Percentiles rank a stretch among this genome's conserved stretches.
phyloP scores from a whole-genome alignment of 1,140 invertebrate species.

The Drosophila melanogaster region DNA sequence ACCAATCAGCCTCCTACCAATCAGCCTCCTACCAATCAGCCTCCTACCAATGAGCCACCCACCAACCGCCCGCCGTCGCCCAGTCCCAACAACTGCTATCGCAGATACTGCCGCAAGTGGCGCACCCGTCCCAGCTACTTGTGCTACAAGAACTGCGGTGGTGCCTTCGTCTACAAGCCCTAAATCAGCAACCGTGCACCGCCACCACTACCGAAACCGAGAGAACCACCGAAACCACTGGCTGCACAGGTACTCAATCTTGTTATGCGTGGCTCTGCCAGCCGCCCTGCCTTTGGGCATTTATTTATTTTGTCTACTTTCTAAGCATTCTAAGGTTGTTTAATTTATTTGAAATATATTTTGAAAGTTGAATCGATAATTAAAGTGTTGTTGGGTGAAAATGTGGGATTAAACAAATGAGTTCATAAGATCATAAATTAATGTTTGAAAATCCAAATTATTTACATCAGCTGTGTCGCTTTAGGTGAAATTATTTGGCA shows the following conservation, averaged over 20 bases:
- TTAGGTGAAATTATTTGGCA: not conserved
- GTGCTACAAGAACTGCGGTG: slow-evolving; percentile 67
- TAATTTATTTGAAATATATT: slow-evolving; percentile 47
- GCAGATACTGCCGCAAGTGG: slow-evolving; percentile 71
- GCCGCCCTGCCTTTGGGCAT: slow-evolving; percentile 45
- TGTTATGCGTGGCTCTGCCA: slow-evolving; percentile 30
- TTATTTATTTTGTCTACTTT: slow-evolving; percentile 66
- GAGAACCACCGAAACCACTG: not conserved
- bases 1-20: slow-evolving; percentile 19
- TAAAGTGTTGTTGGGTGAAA: not conserved
- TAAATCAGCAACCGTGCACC: slow-evolving; percentile 1
- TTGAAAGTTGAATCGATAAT: slow-evolving; percentile 15
- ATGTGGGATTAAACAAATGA: no score
- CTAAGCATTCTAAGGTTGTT: slow-evolving; percentile 57
- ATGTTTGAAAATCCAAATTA: not conserved
- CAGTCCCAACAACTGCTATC: slow-evolving; percentile 64
- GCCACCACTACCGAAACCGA: not conserved
- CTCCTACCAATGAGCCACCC: slow-evolving; percentile 37
- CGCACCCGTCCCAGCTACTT: slow-evolving; percentile 64
- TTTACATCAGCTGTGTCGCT: no score
- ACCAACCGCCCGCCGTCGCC: slow-evolving; percentile 48
- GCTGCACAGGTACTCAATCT: slow-evolving; percentile 38
- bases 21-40: slow-evolving; percentile 23
- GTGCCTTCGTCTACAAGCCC: slow-evolving; percentile 54
- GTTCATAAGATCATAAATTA: not conserved